Evolutionary conservation across 2,797 vertebrate species (phyloP), one percentile per base, ranked within the genome.

Genomic region (Falco biarmicus): DNA sequence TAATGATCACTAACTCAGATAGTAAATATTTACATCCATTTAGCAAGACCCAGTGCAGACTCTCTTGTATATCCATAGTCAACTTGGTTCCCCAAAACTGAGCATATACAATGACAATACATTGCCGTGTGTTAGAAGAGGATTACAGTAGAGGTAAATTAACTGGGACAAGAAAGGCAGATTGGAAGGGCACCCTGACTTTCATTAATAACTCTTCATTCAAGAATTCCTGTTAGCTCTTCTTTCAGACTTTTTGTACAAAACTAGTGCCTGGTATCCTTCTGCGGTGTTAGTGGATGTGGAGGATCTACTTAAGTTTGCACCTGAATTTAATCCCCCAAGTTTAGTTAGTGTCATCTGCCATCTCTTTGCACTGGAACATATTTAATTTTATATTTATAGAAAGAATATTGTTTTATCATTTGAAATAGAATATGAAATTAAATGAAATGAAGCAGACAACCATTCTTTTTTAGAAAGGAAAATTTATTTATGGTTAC

Each of bases 401-500:
- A 84, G 53, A 51, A 68, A 73, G 12, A 53, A 78, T 45, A 41
- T 7, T 15, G 19, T 26, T 87, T 80, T 61, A 24, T 61, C 86
- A 68, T 73, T 81, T 84, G 78, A 92, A 94, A 78, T 11, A 88
- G 34, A 78, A 83, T 43, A 29, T 51, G 56, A 54, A 88, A 75
- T 51, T 91, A 65, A 89, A 50, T 65, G 11, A 78, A 69, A 91
- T 51, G 28, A 95, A 95, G 84, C 29, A 32, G 34, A 51, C 29
- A 60, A 28, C 13, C 20, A 37, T 39, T 78, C 4, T 65, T 89
- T 78, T 94, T 95, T 95, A 95, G 39, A 92, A 95, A 97, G 89
- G 15, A 92, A 87, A 79, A 87, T 96, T 95, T 96, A 96, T 96
- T 97, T 95, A 89, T 96, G 77, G 70, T 90, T 94, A 97, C 87